phyloP scores from a whole-genome alignment of 2,797 vertebrate species.

The Catamblyrhynchus diadema region DNA sequence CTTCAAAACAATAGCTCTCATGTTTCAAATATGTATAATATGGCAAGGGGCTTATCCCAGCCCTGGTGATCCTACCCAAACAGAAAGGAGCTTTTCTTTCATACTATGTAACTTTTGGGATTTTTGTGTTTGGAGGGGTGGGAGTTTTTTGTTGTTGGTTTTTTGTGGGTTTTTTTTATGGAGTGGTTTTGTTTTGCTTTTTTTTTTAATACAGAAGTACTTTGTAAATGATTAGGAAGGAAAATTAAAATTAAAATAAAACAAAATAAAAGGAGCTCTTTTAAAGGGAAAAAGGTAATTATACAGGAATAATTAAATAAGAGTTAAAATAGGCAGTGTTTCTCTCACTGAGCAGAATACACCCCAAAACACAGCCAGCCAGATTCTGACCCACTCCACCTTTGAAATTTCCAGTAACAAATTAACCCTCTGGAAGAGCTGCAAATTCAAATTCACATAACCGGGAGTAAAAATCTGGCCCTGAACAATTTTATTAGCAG shows the following conservation, averaged over 20 bases:
- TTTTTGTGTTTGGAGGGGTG: neutral
- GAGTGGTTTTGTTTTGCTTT: accelerated
- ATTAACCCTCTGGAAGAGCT: neutral
- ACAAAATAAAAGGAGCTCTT: neutral
- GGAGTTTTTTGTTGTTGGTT: too few relatives aligned
- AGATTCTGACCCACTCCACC: neutral
- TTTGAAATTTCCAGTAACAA: neutral
- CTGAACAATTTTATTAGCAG: conserved; percentile 34
- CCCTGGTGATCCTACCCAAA: neutral
- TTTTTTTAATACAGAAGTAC: neutral
- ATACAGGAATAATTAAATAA: neutral
- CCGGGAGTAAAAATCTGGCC: neutral
- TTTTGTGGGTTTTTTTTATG: neutral
- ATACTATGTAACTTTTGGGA: neutral
- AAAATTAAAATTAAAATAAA: neutral
- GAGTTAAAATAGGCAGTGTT: neutral
- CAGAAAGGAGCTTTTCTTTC: conserved; percentile 21
- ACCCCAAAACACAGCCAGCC: neutral
- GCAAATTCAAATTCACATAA: conserved; percentile 1
- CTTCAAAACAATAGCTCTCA: conserved; percentile 67
- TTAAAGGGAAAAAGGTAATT: neutral
- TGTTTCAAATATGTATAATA: conserved; percentile 54
- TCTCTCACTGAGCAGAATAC: neutral
- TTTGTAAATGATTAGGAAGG: neutral
- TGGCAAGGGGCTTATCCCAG: conserved; percentile 27